Evolutionary conservation across 2,113 vertebrate species (phyloP).

Genomic region (Mustela nigripes): DNA sequence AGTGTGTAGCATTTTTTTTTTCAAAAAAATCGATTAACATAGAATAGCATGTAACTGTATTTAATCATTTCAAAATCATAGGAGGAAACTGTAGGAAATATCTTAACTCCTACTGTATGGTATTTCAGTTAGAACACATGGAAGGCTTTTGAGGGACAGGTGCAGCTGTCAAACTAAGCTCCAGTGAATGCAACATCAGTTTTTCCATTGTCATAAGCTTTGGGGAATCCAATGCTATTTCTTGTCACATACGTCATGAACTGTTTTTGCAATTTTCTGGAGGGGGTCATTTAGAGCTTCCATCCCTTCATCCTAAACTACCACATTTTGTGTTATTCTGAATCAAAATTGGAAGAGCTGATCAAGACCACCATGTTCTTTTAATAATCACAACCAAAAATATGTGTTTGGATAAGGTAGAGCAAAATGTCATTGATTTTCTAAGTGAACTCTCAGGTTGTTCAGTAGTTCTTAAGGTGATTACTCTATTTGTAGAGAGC

Average conservation of each 20-base stretch:
- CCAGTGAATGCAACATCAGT: conserved; percentile 1
- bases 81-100: neutral
- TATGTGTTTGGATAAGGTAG: neutral
- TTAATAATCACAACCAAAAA: neutral
- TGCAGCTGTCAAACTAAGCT: conserved; percentile 29
- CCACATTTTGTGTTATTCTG: conserved; percentile 41
- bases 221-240: neutral
- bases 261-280: neutral
- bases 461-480: neutral
- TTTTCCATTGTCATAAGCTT: conserved; percentile 56
- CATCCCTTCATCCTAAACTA: conserved; percentile 29
- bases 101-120: conserved; percentile 8
- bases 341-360: neutral
- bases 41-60: neutral
- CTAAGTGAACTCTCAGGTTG: neutral
- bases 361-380: neutral
- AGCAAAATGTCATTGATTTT: neutral
- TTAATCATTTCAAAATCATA: conserved; percentile 12
- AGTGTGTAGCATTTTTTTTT: conserved; percentile 45
- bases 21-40: neutral
- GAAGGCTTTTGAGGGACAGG: conserved; percentile 54
- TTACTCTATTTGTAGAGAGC: neutral
- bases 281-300: neutral
- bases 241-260: conserved; percentile 58
- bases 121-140: conserved; percentile 48